These are phyloP conservation scores for Delichon dasypus DNA, from an alignment of 2,797 vertebrate species.

Conservation along the genomic window DNA sequence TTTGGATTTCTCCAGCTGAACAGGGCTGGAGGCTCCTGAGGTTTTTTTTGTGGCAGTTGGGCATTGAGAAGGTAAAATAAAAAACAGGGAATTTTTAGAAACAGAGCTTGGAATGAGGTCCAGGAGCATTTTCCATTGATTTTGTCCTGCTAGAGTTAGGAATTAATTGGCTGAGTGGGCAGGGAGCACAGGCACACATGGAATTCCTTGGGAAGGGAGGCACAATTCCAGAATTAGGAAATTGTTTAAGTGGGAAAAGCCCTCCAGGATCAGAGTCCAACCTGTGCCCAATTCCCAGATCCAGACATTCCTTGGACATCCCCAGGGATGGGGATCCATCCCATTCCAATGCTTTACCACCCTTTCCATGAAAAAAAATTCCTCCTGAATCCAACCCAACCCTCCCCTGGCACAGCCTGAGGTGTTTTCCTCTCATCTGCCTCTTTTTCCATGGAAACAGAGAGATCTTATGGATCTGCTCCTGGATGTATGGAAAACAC, in stretches of 20 bases:
- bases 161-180: background rate
- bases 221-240: background rate
- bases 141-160: background rate
- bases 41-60: slow-evolving; percentile 55
- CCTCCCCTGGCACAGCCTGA: background rate
- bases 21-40: slow-evolving; percentile 13
- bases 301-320: background rate
- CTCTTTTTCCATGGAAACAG: background rate
- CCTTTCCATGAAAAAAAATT: background rate
- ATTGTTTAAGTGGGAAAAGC: background rate
- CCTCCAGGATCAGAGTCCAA: background rate
- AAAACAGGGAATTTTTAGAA: slow-evolving; percentile 52
- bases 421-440: background rate
- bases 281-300: background rate
- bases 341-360: background rate
- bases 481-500: background rate
- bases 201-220: background rate
- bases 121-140: background rate
- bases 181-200: background rate
- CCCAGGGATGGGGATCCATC: background rate
- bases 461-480: background rate
- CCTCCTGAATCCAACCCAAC: background rate
- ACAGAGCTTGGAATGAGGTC: slow-evolving; percentile 13
- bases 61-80: background rate
- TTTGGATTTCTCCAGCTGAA: slow-evolving; percentile 42